A percentile compares a stretch with the other conserved stretches of the same genome.
phyloP scores from a whole-genome alignment of 2,797 vertebrate genomes.

The Gobionotothen gibberifrons region DNA sequence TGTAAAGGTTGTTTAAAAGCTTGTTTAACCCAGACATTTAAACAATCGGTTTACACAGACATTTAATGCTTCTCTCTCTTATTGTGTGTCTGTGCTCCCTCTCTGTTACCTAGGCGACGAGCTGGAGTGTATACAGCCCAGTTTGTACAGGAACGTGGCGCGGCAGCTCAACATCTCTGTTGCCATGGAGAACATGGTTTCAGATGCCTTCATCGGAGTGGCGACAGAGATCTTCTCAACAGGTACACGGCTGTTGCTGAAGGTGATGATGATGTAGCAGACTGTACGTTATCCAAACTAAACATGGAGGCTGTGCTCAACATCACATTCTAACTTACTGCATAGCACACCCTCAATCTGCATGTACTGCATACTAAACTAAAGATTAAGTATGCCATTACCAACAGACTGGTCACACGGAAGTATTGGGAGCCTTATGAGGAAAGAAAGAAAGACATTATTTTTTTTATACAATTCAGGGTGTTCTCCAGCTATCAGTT shows the following conservation, averaged over 20 bases:
- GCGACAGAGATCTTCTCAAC: conserved; percentile 93
- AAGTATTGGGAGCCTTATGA: too few species aligned
- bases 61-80: conserved; percentile 7
- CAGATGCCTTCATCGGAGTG: conserved; percentile 93
- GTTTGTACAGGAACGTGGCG: conserved; percentile 92
- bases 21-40: not conserved
- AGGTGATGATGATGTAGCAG: conserved; percentile 1
- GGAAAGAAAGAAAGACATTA: too few species aligned
- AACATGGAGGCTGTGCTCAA: not conserved
- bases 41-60: conserved; percentile 7
- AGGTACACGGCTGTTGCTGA: conserved; percentile 80
- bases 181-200: conserved; percentile 91
- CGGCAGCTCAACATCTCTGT: conserved; percentile 94
- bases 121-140: conserved; percentile 93
- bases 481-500: too few species aligned
- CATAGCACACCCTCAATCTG: too few species aligned
- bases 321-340: too few species aligned
- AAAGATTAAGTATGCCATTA: too few species aligned
- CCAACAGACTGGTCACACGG: too few species aligned
- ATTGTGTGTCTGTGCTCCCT: conserved; percentile 24
- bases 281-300: not conserved
- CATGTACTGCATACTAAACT: too few species aligned
- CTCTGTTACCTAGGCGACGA: conserved; percentile 88
- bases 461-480: too few species aligned
- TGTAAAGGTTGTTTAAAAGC: not conserved